Percentiles rank a stretch among this genome's conserved stretches.
Evolutionary conservation across 2,113 vertebrate species (phyloP).

Genomic region (Oreochromis spilurus): DNA sequence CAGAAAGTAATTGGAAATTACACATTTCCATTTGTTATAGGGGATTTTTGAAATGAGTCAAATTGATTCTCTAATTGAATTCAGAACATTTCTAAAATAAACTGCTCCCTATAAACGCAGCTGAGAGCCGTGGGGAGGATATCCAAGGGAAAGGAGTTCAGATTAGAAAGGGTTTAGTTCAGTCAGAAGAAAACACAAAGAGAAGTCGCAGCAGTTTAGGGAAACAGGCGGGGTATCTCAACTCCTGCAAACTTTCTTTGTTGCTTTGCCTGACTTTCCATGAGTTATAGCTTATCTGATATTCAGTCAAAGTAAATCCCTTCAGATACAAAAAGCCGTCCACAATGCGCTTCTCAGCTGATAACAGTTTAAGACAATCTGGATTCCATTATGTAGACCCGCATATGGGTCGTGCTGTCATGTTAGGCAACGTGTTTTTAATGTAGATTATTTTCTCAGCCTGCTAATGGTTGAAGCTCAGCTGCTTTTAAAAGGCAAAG

Average conservation of each 20-base stretch:
- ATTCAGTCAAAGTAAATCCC: slow-evolving; percentile 29
- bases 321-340: slow-evolving; percentile 10
- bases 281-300: slow-evolving; percentile 44
- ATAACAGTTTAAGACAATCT: slow-evolving; percentile 8
- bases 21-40: background rate
- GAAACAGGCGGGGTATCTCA: slow-evolving; percentile 7
- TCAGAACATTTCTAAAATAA: background rate
- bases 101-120: background rate
- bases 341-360: slow-evolving; percentile 1
- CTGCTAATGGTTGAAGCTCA: background rate
- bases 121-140: background rate
- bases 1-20: background rate
- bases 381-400: slow-evolving; percentile 16
- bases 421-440: slow-evolving; percentile 17
- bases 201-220: background rate
- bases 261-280: background rate
- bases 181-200: background rate
- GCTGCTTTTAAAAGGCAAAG: background rate
- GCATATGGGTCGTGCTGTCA: background rate
- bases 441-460: background rate
- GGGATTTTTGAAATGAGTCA: background rate
- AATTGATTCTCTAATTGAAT: background rate
- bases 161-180: background rate
- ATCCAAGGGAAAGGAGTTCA: background rate
- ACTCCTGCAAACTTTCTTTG: slow-evolving; percentile 14